Percentiles rank a stretch among this genome's conserved stretches.
Conservation (phyloP, 2,797 vertebrate genomes). For the Serranus cabrilla region DNA sequence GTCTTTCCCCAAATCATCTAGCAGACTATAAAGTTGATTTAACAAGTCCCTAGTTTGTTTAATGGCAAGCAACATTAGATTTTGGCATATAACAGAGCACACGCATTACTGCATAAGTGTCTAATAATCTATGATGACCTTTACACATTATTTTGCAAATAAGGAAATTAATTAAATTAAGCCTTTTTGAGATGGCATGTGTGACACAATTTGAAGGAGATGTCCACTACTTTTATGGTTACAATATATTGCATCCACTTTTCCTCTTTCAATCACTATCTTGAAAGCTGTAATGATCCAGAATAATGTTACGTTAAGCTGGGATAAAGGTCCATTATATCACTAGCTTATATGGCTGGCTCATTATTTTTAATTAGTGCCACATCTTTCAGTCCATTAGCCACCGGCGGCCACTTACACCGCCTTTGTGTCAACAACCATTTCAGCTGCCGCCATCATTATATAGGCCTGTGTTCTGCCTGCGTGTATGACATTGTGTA, state of each 20-base stretch:
- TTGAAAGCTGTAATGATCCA: slow-evolving; percentile 33
- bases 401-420: slow-evolving; percentile 27
- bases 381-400: slow-evolving; percentile 54
- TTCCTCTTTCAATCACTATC: background rate
- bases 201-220: background rate
- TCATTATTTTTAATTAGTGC: slow-evolving; percentile 58
- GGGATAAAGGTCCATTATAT: slow-evolving; percentile 13
- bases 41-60: background rate
- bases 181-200: background rate
- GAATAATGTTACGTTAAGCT: slow-evolving; percentile 5
- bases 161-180: background rate
- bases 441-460: slow-evolving; percentile 25
- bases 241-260: background rate
- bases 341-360: slow-evolving; percentile 12
- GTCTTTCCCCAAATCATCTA: background rate
- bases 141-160: background rate
- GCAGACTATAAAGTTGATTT: background rate
- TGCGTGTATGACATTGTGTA: background rate
- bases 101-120: background rate
- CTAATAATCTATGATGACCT: background rate
- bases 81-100: background rate
- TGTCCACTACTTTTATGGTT: background rate
- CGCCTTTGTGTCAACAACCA: slow-evolving; percentile 40
- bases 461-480: background rate
- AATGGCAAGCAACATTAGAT: background rate